Base-by-base conservation (phyloP, 2,888 invertebrate genomes). In the Tetrapedia diversipes region DNA sequence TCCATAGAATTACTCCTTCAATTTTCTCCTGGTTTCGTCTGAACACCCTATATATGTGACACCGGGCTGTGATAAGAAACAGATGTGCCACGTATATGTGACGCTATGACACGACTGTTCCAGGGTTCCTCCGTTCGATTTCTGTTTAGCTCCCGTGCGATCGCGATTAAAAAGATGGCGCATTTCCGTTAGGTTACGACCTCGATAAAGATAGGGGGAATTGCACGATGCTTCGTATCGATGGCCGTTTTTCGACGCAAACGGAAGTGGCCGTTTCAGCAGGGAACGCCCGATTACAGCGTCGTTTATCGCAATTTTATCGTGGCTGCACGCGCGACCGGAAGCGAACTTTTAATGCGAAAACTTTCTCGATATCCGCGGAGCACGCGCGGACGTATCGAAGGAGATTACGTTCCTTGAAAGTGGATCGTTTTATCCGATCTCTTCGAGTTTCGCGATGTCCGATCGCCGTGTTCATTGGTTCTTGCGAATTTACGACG, bases 321-420 rank as follows among this genome's bases (percentile, higher is more conserved):
- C 34, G 59, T 11, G 27, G 32, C 56, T 51, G 53, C 24, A 19
- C 22, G 19, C 16, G 19, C 24, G 29, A 49, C 34, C 43, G 61
- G 22, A 65, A n/a, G 51, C 61, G 64, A 73, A 73, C 64, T 73
- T 79, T 68, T 73, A 63, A 77, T 22, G 54, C n/a, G 47, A 29
- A 72, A 72, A 79, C 32, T 79, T 77, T 54, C 19, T 37, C 29
- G 64, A 63, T 65, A 54, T 71, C 57, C 22, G 11, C 32, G 43
- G 29, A 34, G 32, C 27, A 45, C 45, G 47, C 22, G 14, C 29
- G 37, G 32, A 16, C 34, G 29, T 27, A 4, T 10, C 37, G 11
- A n/a, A 19, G 51, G 53, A 34, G 63, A 59, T 72, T 72, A 60
- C 65, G 29, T 2, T 59, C 57, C 32, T 47, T n/a, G 8, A 11